A percentile compares a stretch with the other conserved stretches of the same genome.
Conservation (phyloP, 2,888 invertebrate species). For the Cybosia mesomella region DNA sequence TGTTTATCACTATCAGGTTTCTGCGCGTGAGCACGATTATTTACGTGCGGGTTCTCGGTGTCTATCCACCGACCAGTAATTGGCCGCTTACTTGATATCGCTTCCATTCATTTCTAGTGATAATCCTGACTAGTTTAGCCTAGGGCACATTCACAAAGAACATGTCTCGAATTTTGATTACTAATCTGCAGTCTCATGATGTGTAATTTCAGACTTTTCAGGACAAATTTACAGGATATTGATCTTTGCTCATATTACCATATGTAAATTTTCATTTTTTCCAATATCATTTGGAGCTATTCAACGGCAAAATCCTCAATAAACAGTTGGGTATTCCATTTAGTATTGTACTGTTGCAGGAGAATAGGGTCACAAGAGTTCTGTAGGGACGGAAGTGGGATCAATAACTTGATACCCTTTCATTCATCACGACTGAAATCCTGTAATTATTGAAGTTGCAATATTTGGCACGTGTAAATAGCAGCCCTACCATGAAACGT, state of each 20-base stretch:
- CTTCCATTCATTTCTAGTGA: conserved; percentile 82
- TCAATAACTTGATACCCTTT: too few relatives aligned
- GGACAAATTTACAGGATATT: too few relatives aligned
- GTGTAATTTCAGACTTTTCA: too few relatives aligned
- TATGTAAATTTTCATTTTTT: neutral
- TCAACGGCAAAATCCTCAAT: neutral
- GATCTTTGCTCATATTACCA: neutral
- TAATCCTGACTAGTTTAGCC: conserved; percentile 70
- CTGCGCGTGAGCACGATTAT: conserved; percentile 82
- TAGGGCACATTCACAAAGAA: conserved; percentile 57
- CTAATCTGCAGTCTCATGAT: neutral
- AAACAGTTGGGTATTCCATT: neutral
- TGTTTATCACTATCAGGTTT: conserved; percentile 77
- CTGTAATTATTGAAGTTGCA: neutral
- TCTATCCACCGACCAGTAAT: conserved; percentile 75
- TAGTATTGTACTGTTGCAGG: too few relatives aligned
- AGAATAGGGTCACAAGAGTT: too few relatives aligned
- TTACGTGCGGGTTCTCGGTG: conserved; percentile 76
- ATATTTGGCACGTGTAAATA: neutral
- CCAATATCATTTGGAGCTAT: neutral
- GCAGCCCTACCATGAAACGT: too few relatives aligned
- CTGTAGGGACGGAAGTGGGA: too few relatives aligned
- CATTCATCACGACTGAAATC: too few relatives aligned
- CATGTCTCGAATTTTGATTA: conserved; percentile 31
- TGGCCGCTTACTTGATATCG: conserved; percentile 82